Evolutionary conservation across 2,113 vertebrate species (phyloP).

Genomic region (Galeopterus variegatus): DNA sequence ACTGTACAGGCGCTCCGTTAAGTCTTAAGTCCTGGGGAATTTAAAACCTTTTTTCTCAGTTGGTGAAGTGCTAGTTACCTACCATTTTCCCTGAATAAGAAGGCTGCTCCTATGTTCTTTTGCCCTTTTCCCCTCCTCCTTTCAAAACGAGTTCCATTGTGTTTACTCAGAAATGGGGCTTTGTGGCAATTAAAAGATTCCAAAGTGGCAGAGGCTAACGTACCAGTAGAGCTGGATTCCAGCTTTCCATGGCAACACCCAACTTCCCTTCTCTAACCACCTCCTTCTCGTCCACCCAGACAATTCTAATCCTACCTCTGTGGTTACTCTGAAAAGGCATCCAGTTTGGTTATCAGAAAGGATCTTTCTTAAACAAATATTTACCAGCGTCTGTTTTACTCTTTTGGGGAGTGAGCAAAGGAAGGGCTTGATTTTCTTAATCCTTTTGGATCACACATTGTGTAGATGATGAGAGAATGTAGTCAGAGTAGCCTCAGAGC

Average conservation of each 20-base stretch:
- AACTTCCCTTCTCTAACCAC: conserved; percentile 76
- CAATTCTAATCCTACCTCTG: conserved; percentile 85
- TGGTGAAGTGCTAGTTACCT: neutral
- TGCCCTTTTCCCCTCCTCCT: conserved; percentile 60
- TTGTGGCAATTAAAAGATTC: conserved; percentile 86
- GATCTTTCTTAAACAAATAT: conserved; percentile 87
- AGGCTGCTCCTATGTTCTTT: conserved; percentile 60
- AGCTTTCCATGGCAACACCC: conserved; percentile 89
- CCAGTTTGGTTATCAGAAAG: conserved; percentile 84
- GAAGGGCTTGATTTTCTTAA: conserved; percentile 79
- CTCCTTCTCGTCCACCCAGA: conserved; percentile 81
- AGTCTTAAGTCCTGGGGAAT: neutral
- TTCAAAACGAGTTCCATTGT: conserved; percentile 75
- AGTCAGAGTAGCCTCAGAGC: neutral
- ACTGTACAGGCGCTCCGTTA: neutral
- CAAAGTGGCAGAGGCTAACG: conserved; percentile 83
- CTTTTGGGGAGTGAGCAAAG: conserved; percentile 73
- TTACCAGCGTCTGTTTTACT: conserved; percentile 77
- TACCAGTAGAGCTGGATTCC: conserved; percentile 87
- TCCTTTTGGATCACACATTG: conserved; percentile 69
- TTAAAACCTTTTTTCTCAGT: neutral
- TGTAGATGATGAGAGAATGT: conserved; percentile 13
- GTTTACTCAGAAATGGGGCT: conserved; percentile 83
- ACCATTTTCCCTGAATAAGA: conserved; percentile 53
- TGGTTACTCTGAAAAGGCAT: conserved; percentile 82